Evolutionary conservation across 2,113 vertebrate species (phyloP).

Genomic region (Hemiscyllium ocellatum): DNA sequence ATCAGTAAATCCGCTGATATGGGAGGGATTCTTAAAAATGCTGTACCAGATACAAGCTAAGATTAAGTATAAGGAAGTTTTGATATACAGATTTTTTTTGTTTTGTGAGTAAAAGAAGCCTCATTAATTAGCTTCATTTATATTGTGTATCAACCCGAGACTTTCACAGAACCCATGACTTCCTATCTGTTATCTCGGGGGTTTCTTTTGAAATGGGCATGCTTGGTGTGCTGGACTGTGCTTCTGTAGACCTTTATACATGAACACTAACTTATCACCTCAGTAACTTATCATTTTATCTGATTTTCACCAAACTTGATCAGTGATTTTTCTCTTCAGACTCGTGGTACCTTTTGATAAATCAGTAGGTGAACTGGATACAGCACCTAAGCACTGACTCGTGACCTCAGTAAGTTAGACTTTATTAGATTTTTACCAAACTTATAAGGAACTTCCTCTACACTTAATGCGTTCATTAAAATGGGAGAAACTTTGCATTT

Average conservation of each 20-base stretch:
- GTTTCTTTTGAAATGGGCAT: slow-evolving; percentile 31
- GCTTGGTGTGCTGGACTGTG: slow-evolving; percentile 32
- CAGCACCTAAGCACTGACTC: slow-evolving; percentile 27
- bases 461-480: slow-evolving; percentile 30
- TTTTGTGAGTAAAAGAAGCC: background rate
- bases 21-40: slow-evolving; percentile 21
- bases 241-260: slow-evolving; percentile 23
- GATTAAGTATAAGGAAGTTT: slow-evolving; percentile 4
- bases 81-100: background rate
- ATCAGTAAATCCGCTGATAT: slow-evolving; percentile 12
- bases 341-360: slow-evolving; percentile 27
- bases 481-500: slow-evolving; percentile 25
- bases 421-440: slow-evolving; percentile 34
- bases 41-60: slow-evolving; percentile 21
- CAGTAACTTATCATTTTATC: slow-evolving; percentile 36
- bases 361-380: slow-evolving; percentile 35
- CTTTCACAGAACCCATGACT: slow-evolving; percentile 23
- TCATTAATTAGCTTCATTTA: background rate
- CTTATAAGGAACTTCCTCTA: slow-evolving; percentile 32
- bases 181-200: background rate
- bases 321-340: slow-evolving; percentile 37
- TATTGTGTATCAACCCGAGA: background rate
- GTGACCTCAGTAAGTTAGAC: slow-evolving; percentile 36
- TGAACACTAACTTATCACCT: slow-evolving; percentile 34
- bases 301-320: slow-evolving; percentile 37